phyloP scores from a whole-genome alignment of 2,113 vertebrate species.

The Labeo rohita region DNA sequence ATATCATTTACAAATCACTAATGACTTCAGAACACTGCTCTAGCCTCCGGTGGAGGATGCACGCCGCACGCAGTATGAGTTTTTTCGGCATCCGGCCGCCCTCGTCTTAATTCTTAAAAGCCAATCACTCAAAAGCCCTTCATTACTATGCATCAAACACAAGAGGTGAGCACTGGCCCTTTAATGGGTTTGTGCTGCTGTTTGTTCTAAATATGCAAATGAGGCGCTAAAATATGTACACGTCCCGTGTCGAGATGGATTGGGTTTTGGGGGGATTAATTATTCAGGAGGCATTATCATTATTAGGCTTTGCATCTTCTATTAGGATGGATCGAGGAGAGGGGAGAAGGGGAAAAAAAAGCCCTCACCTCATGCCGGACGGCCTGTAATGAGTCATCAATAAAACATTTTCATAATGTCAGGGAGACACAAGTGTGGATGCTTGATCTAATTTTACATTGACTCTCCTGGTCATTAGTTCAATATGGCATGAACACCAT shows the following conservation, averaged over 20 bases:
- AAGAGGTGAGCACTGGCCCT: conserved; percentile 52
- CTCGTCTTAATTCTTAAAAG: conserved; percentile 75
- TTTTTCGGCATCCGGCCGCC: conserved; percentile 41
- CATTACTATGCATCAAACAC: conserved; percentile 67
- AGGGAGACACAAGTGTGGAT: conserved; percentile 71
- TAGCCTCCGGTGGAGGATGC: conserved; percentile 88
- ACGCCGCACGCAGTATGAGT: conserved; percentile 79
- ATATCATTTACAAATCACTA: conserved; percentile 99
- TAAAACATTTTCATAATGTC: conserved; percentile 83
- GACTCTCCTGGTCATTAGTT: conserved; percentile 74
- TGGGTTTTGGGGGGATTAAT: conserved; percentile 77
- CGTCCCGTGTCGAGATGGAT: conserved; percentile 76
- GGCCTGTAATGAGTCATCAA: conserved; percentile 80
- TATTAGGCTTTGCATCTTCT: conserved; percentile 79
- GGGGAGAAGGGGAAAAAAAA: conserved; percentile 32
- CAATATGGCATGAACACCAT: conserved; percentile 68
- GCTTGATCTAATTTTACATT: conserved; percentile 75
- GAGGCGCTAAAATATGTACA: conserved; percentile 79
- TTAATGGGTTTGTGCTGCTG: conserved; percentile 77
- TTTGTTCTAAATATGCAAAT: conserved; percentile 82
- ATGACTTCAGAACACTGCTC: conserved; percentile 96
- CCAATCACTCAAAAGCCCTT: conserved; percentile 72
- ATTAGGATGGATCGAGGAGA: conserved; percentile 68
- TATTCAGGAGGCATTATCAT: conserved; percentile 81
- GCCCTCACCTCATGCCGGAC: conserved; percentile 72